Evolutionary conservation across 2,888 invertebrate genomes (phyloP), one percentile per base, ranked within the genome.

Genomic region (Cancer borealis): DNA sequence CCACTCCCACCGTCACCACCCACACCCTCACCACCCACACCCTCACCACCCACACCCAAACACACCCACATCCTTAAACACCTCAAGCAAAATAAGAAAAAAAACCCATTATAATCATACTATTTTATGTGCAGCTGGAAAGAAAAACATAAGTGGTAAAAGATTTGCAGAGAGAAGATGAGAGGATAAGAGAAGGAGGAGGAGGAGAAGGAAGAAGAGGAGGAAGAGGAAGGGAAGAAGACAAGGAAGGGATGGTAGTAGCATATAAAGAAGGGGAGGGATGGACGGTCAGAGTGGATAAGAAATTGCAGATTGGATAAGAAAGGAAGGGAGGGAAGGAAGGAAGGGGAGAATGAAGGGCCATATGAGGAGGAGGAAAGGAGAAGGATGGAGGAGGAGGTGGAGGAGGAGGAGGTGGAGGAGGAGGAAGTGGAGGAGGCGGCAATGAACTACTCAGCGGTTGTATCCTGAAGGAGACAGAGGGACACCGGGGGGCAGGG

Each of bases 371-470:
- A 79, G 30, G 79, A 30, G 26, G 30, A 79, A 30, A 10, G 26
- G 49, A 21, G 17, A 47, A 17, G 46, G 49, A 47, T 46, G 88
- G 49, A 49, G 49, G 88, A 88, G 88, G 49, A 49, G 49, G 88
- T 39, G 88, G 47, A 47, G 47, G 88, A 39, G 39, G 21, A 47
- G 47, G 88, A 88, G 88, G 46, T 21, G 46, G 88, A 87, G 87
- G 45, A 45, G 87, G 87, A 46, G 88, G 45, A 46, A 39, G 46
- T 21, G 88, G 46, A 88, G 88, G 49, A 88, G 49, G 88, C 45
- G 88, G 49, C n/a, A 88, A 49, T 47, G 88, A 88, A 49, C 46
- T n/a, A 30, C 26, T 45, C 10, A 88, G 88, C 30, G 8, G 47
- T 17, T 47, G 8, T 47, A 49, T 47, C 47, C 46, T 46, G 49